Evolutionary conservation across 2,113 vertebrate species (phyloP).

Genomic region (Crotalus helleri): DNA sequence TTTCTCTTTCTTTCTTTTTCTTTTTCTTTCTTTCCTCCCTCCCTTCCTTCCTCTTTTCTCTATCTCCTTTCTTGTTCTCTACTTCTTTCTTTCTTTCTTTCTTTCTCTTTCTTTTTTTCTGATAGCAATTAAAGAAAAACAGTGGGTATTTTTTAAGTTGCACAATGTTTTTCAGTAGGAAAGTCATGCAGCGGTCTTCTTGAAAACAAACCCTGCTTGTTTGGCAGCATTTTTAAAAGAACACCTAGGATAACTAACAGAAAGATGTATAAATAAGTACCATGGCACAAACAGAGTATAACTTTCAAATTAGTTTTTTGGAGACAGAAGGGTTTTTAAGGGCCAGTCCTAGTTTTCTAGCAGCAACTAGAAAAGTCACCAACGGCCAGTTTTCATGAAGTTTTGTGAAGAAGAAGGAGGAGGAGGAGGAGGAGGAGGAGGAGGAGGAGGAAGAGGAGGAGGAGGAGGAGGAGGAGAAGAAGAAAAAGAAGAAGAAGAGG

Average conservation of each 20-base stretch:
- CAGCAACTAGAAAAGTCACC: not conserved
- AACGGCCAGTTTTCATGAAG: not conserved
- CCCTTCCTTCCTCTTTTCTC: too few relatives aligned
- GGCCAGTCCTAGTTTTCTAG: not conserved
- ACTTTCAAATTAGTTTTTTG: not conserved
- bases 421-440: too few relatives aligned
- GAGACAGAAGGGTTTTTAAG: not conserved
- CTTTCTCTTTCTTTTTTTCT: too few relatives aligned
- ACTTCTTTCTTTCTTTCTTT: not conserved
- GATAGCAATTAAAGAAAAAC: not conserved
- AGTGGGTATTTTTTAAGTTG: not conserved
- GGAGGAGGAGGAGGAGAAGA: too few relatives aligned
- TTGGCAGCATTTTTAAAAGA: not conserved
- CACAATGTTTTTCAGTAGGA: not conserved
- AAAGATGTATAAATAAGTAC: not conserved
- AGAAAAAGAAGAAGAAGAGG: too few relatives aligned
- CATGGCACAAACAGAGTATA: not conserved
- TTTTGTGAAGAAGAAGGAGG: not conserved
- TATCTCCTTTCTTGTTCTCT: too few relatives aligned
- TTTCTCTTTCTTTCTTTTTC: rapidly evolving
- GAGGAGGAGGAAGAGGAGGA: too few relatives aligned
- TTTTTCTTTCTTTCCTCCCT: not conserved
- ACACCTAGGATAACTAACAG: not conserved
- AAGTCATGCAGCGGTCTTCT: not conserved
- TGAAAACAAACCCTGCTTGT: not conserved